Evolutionary conservation across 2,113 vertebrate genomes (phyloP).

Genomic region (Pterocles gutturalis): DNA sequence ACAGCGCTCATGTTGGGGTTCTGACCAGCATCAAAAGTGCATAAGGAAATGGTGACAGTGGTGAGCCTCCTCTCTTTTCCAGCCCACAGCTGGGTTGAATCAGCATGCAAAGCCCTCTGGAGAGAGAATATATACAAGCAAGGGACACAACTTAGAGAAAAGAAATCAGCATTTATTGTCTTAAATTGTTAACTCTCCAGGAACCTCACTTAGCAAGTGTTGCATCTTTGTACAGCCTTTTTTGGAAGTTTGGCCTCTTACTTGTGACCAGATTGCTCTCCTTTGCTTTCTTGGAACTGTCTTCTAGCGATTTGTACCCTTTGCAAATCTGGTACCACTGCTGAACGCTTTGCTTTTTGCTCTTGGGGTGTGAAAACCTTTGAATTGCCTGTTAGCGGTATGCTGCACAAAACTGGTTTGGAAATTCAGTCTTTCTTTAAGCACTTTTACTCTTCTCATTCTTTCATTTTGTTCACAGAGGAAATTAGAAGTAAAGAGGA

Average conservation of each 20-base stretch:
- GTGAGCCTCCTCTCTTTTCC: not conserved
- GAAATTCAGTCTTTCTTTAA: not conserved
- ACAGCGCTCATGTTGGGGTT: not conserved
- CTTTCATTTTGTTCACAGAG: not conserved
- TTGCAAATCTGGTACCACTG: not conserved
- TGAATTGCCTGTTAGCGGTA: not conserved
- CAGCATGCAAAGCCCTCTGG: not conserved
- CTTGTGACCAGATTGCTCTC: not conserved
- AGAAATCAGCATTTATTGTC: not conserved
- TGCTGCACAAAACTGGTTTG: not conserved
- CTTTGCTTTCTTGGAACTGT: not conserved
- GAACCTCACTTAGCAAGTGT: not conserved
- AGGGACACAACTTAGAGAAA: not conserved
- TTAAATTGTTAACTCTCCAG: not conserved
- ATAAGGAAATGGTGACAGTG: not conserved
- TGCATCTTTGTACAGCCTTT: not conserved
- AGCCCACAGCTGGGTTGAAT: rapidly evolving
- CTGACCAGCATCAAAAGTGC: not conserved
- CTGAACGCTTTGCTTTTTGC: not conserved
- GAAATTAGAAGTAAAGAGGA: not conserved
- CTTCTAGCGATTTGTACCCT: not conserved
- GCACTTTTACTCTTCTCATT: not conserved
- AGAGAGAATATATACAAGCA: not conserved
- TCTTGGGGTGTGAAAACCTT: not conserved
- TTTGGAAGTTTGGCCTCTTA: not conserved